A percentile compares a stretch with the other conserved stretches of the same genome.
Conservation (phyloP, 2,797 vertebrate species). For the Falco cherrug region DNA sequence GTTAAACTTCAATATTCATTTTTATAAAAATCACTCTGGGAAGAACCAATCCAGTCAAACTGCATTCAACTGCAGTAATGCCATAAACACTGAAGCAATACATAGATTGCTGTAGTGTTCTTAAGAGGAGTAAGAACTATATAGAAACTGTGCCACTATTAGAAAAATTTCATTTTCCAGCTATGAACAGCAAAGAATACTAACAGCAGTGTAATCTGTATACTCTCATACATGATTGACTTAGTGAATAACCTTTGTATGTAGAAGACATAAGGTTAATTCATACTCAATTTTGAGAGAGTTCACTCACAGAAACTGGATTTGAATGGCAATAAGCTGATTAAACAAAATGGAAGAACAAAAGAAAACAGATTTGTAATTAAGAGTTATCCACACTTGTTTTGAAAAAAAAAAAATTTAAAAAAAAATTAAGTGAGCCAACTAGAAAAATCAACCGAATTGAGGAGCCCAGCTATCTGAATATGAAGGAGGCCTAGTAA, state of each 20-base stretch:
- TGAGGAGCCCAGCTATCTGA: background rate
- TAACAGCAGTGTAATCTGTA: background rate
- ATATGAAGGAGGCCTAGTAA: background rate
- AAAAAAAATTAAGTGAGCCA: background rate
- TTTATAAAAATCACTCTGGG: background rate
- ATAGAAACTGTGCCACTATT: background rate
- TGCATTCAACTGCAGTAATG: background rate
- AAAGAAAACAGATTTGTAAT: background rate
- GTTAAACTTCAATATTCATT: background rate
- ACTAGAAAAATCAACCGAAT: background rate
- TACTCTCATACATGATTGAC: background rate
- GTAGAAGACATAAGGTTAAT: constrained; percentile 36
- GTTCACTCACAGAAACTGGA: background rate
- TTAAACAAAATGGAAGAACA: constrained; percentile 36
- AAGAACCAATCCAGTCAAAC: background rate
- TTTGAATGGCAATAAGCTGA: constrained; percentile 41
- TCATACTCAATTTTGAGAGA: background rate
- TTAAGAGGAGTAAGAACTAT: background rate
- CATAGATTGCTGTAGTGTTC: accelerated
- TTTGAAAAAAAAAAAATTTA: background rate
- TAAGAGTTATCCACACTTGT: background rate
- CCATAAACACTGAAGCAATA: background rate
- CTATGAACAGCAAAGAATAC: background rate
- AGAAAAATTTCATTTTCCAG: background rate
- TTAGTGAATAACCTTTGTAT: background rate